Conservation (phyloP, 2,113 vertebrate genomes). For the Nymphicus hollandicus region DNA sequence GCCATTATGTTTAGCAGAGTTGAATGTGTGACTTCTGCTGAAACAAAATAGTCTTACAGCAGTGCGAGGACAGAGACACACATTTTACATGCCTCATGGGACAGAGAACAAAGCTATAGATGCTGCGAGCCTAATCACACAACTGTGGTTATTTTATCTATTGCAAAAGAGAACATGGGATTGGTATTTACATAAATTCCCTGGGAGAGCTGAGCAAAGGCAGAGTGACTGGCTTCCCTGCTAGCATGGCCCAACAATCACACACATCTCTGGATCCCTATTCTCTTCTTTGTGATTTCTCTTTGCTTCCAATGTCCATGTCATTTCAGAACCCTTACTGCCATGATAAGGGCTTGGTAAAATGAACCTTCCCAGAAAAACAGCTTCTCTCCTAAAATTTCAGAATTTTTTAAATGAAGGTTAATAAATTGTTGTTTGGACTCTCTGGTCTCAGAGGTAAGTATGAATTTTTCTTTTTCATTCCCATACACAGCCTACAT, state of each 20-base stretch:
- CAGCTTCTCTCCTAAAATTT: neutral
- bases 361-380: neutral
- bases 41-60: neutral
- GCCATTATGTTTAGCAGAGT: constrained; percentile 35
- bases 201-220: neutral
- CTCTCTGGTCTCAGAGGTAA: neutral
- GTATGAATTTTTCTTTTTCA: neutral
- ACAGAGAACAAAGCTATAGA: neutral
- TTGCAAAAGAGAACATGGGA: neutral
- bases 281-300: neutral
- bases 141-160: neutral
- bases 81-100: neutral
- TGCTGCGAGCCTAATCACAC: neutral
- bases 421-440: neutral
- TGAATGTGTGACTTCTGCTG: constrained; percentile 2
- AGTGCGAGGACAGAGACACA: neutral
- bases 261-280: fast-evolving
- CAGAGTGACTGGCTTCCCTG: neutral
- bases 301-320: neutral
- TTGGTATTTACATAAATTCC: neutral
- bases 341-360: neutral
- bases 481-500: neutral
- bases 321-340: neutral
- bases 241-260: neutral
- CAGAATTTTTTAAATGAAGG: neutral